Conservation (phyloP, 2,888 invertebrate genomes). For the Nomada ruficornis region DNA sequence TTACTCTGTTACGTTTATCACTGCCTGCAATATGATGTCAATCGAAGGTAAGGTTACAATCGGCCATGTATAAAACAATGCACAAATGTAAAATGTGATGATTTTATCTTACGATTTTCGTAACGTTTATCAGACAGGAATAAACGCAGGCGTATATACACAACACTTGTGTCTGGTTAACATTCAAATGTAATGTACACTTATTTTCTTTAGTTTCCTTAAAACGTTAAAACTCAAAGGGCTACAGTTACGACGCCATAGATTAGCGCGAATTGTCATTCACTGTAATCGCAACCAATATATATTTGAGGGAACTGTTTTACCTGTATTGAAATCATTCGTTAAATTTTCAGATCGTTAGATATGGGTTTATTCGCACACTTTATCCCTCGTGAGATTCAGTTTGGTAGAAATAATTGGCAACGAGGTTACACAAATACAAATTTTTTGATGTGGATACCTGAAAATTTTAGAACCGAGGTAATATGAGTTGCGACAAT, state of each 20-base stretch:
- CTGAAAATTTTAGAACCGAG: constrained; percentile 5
- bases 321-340: neutral
- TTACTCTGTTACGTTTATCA: neutral
- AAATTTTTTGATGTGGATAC: neutral
- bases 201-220: neutral
- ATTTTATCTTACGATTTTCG: neutral
- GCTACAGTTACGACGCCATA: constrained; percentile 20
- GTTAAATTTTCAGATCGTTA: neutral
- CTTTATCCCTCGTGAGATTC: neutral
- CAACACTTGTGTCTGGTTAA: neutral
- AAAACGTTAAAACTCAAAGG: neutral
- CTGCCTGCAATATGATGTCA: constrained; percentile 16
- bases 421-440: constrained; percentile 6
- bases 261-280: constrained; percentile 7
- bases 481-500: neutral
- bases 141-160: neutral
- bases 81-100: neutral
- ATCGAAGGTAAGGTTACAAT: neutral
- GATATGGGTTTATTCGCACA: neutral
- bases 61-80: neutral
- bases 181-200: no score
- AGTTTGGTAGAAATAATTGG: neutral
- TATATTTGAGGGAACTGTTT: neutral
- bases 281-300: neutral
- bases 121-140: neutral